Evolutionary conservation across 2,888 invertebrate species (phyloP).

Genomic region (Drosophila gaucha): DNA sequence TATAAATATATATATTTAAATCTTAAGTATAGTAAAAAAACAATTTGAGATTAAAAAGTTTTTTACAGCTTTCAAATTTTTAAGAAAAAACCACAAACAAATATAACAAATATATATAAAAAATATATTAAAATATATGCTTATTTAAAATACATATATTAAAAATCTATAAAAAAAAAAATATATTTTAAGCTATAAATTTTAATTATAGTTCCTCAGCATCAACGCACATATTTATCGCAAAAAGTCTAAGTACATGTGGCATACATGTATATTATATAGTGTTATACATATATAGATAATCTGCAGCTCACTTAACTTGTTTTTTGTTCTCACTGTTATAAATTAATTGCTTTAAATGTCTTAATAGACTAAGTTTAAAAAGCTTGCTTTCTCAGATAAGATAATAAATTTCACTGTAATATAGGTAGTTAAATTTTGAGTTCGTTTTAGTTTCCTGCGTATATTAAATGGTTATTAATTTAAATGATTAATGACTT

Average conservation of each 20-base stretch:
- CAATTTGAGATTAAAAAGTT: too few relatives aligned
- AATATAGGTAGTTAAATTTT: neutral
- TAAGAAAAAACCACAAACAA: too few relatives aligned
- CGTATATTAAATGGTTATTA: too few relatives aligned
- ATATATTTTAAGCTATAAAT: too few relatives aligned
- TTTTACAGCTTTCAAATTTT: too few relatives aligned
- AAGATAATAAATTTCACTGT: neutral
- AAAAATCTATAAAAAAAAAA: neutral
- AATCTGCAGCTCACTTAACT: neutral
- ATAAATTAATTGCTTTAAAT: constrained; percentile 2
- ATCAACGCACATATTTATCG: neutral
- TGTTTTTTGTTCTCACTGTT: neutral
- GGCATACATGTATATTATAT: neutral
- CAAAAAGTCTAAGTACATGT: neutral
- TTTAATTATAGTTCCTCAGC: too few relatives aligned
- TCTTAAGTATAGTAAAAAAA: too few relatives aligned
- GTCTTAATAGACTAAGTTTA: neutral
- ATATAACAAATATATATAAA: neutral
- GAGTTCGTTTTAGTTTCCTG: too few relatives aligned
- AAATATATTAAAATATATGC: neutral
- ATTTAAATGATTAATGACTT: too few relatives aligned
- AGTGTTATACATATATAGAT: neutral
- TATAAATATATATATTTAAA: too few relatives aligned
- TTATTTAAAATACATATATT: too few relatives aligned
- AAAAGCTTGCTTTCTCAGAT: neutral